A percentile compares a stretch with the other conserved stretches of the same genome.
These are phyloP conservation scores for Chymomyza amoena DNA, from an alignment of 2,888 invertebrate genomes.

Conservation along the genomic window DNA sequence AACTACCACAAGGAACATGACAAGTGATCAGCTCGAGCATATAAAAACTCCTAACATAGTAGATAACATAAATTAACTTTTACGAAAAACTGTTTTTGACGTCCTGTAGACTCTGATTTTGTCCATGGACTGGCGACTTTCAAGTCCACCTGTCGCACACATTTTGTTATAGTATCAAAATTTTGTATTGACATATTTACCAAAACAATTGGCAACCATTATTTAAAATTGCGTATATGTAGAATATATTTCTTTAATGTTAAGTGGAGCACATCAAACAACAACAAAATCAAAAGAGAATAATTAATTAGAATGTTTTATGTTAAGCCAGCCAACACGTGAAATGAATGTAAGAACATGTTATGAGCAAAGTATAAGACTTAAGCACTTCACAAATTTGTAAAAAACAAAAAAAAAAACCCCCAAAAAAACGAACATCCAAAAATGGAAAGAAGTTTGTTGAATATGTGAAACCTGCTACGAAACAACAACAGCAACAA, in stretches of 20 bases:
- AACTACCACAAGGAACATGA: constrained; percentile 43
- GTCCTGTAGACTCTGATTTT: not conserved
- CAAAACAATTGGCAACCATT: constrained; percentile 10
- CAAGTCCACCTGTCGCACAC: constrained; percentile 1
- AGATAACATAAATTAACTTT: constrained; percentile 39
- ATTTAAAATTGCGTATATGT: not conserved
- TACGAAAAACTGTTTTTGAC: not conserved
- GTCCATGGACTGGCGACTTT: not conserved
- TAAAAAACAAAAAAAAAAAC: constrained; percentile 24
- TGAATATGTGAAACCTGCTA: constrained; percentile 27
- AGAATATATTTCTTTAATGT: not conserved
- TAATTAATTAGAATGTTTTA: constrained; percentile 28
- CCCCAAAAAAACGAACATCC: not conserved
- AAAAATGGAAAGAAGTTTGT: constrained; percentile 20
- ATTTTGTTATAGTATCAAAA: constrained; percentile 33
- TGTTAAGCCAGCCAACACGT: constrained; percentile 41
- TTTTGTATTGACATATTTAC: constrained; percentile 24
- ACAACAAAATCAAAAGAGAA: constrained; percentile 6
- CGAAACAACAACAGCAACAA: constrained; percentile 51
- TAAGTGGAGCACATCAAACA: not conserved
- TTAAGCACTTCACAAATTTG: constrained; percentile 67
- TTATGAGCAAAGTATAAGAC: constrained; percentile 54
- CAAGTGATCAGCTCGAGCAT: constrained; percentile 62
- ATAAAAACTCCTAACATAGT: constrained; percentile 47
- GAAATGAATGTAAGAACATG: constrained; percentile 24